Conservation (phyloP, 2,113 vertebrate genomes). For the Neodontobutis hainanensis region DNA sequence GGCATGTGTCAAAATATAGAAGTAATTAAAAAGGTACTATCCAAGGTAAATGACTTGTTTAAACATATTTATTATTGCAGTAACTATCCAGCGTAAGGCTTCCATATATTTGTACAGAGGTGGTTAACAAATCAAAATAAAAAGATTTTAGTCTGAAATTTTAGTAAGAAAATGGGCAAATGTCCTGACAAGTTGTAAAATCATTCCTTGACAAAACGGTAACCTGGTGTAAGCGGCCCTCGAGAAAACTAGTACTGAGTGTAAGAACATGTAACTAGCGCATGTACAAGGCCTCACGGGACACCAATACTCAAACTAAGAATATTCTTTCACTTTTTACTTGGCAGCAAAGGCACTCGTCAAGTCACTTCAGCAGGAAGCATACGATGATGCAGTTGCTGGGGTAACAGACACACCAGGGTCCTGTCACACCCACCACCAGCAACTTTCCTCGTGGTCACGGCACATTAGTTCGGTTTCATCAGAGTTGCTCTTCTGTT, state of each 20-base stretch:
- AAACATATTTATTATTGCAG: too few species aligned
- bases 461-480: slow-evolving; percentile 57
- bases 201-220: neutral
- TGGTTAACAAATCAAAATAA: too few species aligned
- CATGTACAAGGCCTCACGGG: neutral
- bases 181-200: neutral
- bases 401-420: slow-evolving; percentile 60
- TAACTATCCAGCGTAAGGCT: too few species aligned
- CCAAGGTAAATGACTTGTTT: too few species aligned
- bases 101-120: too few species aligned
- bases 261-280: neutral
- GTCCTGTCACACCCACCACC: neutral
- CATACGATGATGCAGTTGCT: slow-evolving; percentile 48
- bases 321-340: slow-evolving; percentile 10
- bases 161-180: neutral
- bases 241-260: slow-evolving; percentile 2
- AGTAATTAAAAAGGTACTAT: too few species aligned
- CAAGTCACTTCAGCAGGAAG: slow-evolving; percentile 38
- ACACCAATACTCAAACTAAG: slow-evolving; percentile 1
- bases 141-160: too few species aligned
- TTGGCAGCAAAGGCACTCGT: slow-evolving; percentile 32
- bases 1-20: too few species aligned
- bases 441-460: slow-evolving; percentile 27
- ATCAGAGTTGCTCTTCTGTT: slow-evolving; percentile 39
- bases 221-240: neutral